A percentile compares a stretch with the other conserved stretches of the same genome.
These are phyloP conservation scores for Haliclystus octoradiatus DNA, from an alignment of 30 jellyfish, hydroid and myxozoan genomes.

Conservation along the genomic window DNA sequence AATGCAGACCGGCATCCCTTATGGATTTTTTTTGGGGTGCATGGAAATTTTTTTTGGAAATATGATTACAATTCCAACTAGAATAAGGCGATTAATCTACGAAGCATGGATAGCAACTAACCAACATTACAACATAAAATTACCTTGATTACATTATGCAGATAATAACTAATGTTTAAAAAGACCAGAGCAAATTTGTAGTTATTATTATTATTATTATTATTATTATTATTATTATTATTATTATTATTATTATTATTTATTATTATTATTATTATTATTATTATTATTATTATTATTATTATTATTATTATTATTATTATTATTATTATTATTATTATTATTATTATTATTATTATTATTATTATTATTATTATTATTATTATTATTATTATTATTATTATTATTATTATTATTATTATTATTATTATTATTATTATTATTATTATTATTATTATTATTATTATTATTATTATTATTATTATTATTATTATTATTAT, in stretches of 20 bases:
- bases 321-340: slow-evolving; percentile 3
- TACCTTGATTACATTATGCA: no score
- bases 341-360: slow-evolving; percentile 2
- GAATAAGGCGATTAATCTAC: no score
- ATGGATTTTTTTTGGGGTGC: no score
- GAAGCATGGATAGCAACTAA: no score
- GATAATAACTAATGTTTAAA: no score
- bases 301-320: slow-evolving; percentile 2
- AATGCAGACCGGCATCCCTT: no score
- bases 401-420: background rate
- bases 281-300: slow-evolving; percentile 2
- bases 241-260: background rate
- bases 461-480: background rate
- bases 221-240: background rate
- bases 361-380: slow-evolving; percentile 2
- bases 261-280: slow-evolving; percentile 3
- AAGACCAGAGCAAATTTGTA: no score
- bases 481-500: background rate
- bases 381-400: background rate
- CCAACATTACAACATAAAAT: no score
- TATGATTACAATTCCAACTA: no score
- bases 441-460: background rate
- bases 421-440: background rate
- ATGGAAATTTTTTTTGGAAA: no score
- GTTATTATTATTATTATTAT: slow-evolving; percentile 1